Evolutionary conservation across 2,888 invertebrate genomes (phyloP).

Genomic region (Stramonita haemastoma): DNA sequence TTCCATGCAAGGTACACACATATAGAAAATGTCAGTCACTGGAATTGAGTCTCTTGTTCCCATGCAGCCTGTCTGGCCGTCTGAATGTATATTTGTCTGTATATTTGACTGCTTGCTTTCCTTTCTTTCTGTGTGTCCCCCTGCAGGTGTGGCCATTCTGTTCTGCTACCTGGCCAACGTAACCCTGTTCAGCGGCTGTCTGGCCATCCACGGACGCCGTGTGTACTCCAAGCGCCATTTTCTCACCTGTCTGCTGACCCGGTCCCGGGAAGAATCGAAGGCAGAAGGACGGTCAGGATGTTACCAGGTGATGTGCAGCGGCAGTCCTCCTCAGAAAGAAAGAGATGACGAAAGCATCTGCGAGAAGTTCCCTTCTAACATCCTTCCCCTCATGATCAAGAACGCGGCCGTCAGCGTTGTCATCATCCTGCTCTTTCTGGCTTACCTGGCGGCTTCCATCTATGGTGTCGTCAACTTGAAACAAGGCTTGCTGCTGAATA

Average conservation of each 20-base stretch:
- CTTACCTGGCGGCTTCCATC: constrained; percentile 61
- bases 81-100: too few species aligned
- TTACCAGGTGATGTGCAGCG: constrained; percentile 72
- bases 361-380: constrained; percentile 58
- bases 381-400: constrained; percentile 51
- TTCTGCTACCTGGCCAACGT: constrained; percentile 70
- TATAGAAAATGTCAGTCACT: too few species aligned
- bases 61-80: too few species aligned
- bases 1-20: too few species aligned
- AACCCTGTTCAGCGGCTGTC: constrained; percentile 67
- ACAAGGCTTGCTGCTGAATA: constrained; percentile 61
- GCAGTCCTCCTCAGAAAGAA: constrained; percentile 50
- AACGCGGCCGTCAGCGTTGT: constrained; percentile 47
- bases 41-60: too few species aligned
- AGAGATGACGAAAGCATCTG: constrained; percentile 58
- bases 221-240: constrained; percentile 57
- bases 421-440: constrained; percentile 55
- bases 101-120: too few species aligned
- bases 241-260: constrained; percentile 54
- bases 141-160: constrained; percentile 67
- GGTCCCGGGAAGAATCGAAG: constrained; percentile 52
- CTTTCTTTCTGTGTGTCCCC: neutral
- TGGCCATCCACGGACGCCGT: constrained; percentile 65
- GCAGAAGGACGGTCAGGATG: constrained; percentile 43
- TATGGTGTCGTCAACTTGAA: constrained; percentile 61